Evolutionary conservation across 2,888 invertebrate species (phyloP), one percentile per base, ranked within the genome.

Genomic region (Temnothorax rugatulus): DNA sequence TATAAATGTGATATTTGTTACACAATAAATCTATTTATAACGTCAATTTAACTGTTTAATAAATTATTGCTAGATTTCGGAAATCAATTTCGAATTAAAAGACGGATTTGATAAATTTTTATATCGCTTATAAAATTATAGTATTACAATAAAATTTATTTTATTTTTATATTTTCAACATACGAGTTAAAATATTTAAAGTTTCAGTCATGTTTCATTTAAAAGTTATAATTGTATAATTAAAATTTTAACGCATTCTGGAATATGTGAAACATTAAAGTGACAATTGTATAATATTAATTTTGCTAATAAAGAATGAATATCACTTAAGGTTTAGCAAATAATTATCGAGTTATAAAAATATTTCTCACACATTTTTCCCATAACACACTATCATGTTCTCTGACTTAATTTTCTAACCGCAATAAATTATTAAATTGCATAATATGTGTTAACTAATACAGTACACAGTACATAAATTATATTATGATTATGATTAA

Each of bases 281-380:
- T 66, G 21, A 66, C 25, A 66, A 66, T 47, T 66, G 2, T 66
- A 25, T 4, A 15, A 66, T 47, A 66, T 66, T 47, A 44, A 47
- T 47, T 47, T 25, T 47, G 25, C 4, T 21, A 66, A 44, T 66
- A 63, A 63, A 64, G 3, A 21, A 15, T 21, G 2, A 61, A 34
- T n/a, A 11, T 38, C n/a, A 4, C 38, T 64, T 11, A 47, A 66
- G 18, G 25, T 25, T 25, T 25, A 47, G 2, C 41, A 44, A 61
- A 41, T 41, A 64, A 25, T 64, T 41, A 64, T 1, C 41, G 5
- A 38, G 2, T 38, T 38, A 63, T 61, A 38, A 63, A 41, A 41
- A 64, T 21, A 41, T 64, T 21, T 38, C n/a, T 38, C 21, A 63
- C 38, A 41, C 15, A 63, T 21, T 64, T 44, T 41, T 41, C 2